Base-by-base conservation (phyloP, 2,113 vertebrate species). In the Osmerus mordax region DNA sequence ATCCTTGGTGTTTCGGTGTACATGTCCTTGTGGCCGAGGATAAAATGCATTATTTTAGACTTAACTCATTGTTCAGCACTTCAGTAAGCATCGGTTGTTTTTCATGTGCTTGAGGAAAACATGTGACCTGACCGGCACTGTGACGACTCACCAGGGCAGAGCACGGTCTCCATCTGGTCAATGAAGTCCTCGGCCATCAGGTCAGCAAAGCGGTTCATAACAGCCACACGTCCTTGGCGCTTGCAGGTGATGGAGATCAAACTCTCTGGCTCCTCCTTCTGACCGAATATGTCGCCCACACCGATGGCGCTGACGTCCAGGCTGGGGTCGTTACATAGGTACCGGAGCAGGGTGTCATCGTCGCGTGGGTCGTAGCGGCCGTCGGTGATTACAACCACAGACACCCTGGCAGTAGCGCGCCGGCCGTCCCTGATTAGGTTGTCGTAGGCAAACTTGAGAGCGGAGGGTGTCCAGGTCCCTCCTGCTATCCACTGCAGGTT, bases 401-500 rank as follows among this genome's bases (percentile, higher is more conserved):
- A 95, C 28, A 98, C 94, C 0, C 91, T 94, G n/a, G 96, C 93
- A 29, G 89, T 91, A 69, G 93, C 18, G 61, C 97, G 89, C 77
- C 90, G 92, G 86, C 95, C 95, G 71, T 94, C 91, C 74, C 93
- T 94, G 83, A 99, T 98, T 66, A 99, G 92, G 72, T 91, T 85
- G 47, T 99, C 94, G 14, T 99, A 98, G 73, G 97, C 94, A 28
- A 95, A 99, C 80, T 96, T 95, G 71, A 99, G 94, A 29, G 97
- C 97, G 0, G 97, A 99, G 0, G 96, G 96, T 0, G 96, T 99
- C 93, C 94, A 99, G n/a, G 97, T 99, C 80, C 97, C 97, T 0
- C 97, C 97, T 0, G 97, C 97, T 0, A 99, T 99, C 97, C 97
- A 99, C 86, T 97, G 92, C 0, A 99, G 91, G 3, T 91, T 95